Evolutionary conservation across 2,113 vertebrate genomes (phyloP), one percentile per base, ranked within the genome.

Genomic region (Cygnus atratus): DNA sequence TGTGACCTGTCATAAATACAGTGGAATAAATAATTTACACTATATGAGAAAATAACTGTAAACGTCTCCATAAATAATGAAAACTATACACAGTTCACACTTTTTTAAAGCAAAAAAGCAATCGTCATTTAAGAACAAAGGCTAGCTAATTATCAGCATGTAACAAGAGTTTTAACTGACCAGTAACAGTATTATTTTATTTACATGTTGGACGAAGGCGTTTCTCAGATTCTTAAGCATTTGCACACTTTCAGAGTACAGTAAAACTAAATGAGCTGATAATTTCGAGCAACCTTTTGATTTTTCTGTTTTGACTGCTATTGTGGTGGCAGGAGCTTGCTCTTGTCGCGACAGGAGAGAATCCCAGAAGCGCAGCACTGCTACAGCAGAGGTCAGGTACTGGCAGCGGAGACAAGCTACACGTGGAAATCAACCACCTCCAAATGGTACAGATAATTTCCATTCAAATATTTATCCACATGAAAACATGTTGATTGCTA

Each of bases 11-110:
- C 67, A 95, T 65, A 96, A 91, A 91, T 87, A 94, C 13, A 89
- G 4, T 41, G 15, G 14, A 89, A 93, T 82, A 95, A 96, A 84
- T 93, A 97, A 65, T 58, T 85, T 24, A 93, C 44, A 92, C 43
- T 71, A 52, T 8, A 84, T 29, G 39, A 87, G 58, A 79, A 92
- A 88, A 65, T 4, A 0, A 86, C 4, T 26, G 14, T 41, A 86
- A 93, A 72, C 25, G 37, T 74, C 39, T 94, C 70, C 71, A 92
- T 87, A 94, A 94, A 95, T 78, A 91, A 74, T 21, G 4, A 96
- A 91, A 95, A 46, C 7, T 54, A 87, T 76, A 91, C 26, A 95
- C 18, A 81, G n/a, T 57, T 89, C 57, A 87, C 31, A 90, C 0
- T 8, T 70, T 82, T 91, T 82, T 61, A 44, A 92, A 84, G 55